phyloP scores from a whole-genome alignment of 2,888 invertebrate genomes.

The Pseudanteris insignis region DNA sequence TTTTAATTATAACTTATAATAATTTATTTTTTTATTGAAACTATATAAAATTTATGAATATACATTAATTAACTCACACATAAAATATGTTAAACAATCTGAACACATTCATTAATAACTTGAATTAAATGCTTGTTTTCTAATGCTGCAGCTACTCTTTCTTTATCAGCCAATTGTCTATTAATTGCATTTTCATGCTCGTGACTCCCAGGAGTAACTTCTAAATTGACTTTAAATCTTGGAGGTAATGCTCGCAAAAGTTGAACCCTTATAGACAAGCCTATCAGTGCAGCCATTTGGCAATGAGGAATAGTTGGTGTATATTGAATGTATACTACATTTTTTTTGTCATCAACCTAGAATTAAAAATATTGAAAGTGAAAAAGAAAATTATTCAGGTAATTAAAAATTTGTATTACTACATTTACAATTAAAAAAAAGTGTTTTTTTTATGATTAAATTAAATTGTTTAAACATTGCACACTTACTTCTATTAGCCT shows the following conservation, averaged over 20 bases:
- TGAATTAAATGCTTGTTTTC: conserved; percentile 91
- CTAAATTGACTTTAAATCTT: conserved; percentile 86
- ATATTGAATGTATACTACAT: conserved; percentile 80
- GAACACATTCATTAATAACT: conserved; percentile 93
- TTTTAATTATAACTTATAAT: background rate
- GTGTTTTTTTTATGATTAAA: too few species aligned
- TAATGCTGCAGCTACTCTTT: conserved; percentile 95
- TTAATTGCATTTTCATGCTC: conserved; percentile 92
- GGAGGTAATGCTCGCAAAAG: conserved; percentile 84
- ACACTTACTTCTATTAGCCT: conserved; percentile 73
- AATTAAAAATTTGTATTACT: too few species aligned
- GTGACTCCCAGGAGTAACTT: conserved; percentile 92
- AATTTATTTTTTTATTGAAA: background rate
- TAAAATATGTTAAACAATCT: conserved; percentile 12
- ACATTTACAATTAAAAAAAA: too few species aligned
- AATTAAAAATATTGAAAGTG: too few species aligned
- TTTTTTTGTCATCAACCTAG: conserved; percentile 78
- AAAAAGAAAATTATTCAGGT: too few species aligned
- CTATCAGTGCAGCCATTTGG: conserved; percentile 96
- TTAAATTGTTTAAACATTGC: background rate
- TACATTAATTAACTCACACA: too few species aligned
- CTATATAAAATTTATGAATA: too few species aligned
- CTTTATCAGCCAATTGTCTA: conserved; percentile 97
- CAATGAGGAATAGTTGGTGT: conserved; percentile 99
- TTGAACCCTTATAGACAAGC: conserved; percentile 92